Conservation (phyloP, 2,888 invertebrate species). For the Eilema depressum region DNA sequence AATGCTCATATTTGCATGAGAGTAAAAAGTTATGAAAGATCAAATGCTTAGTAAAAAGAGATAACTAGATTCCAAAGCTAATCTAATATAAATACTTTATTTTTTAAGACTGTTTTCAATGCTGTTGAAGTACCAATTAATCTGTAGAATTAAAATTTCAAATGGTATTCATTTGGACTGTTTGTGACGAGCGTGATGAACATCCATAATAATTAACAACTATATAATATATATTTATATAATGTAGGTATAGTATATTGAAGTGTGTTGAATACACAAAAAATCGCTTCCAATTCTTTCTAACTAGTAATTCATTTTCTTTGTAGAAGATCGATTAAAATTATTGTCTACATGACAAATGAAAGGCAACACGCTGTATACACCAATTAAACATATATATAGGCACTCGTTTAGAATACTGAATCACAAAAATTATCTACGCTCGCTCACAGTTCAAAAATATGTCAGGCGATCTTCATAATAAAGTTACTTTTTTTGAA, state of each 20-base stretch:
- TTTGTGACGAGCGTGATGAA: neutral
- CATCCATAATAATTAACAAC: too few species aligned
- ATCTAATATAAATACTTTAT: neutral
- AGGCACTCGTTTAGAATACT: slow-evolving; percentile 55
- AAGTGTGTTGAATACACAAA: neutral
- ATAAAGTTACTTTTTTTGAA: neutral
- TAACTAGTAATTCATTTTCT: neutral
- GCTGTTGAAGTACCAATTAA: neutral
- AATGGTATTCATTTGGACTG: neutral
- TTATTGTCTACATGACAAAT: slow-evolving; percentile 28
- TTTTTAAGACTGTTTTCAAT: neutral
- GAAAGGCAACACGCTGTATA: slow-evolving; percentile 21
- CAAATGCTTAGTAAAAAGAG: neutral
- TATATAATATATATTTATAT: neutral
- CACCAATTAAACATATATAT: slow-evolving; percentile 45
- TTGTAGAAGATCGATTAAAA: slow-evolving; percentile 14
- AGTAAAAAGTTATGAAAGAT: neutral
- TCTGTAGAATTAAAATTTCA: neutral
- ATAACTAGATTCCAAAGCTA: neutral
- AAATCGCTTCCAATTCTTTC: neutral
- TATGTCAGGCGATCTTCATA: too few species aligned
- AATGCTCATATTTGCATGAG: neutral
- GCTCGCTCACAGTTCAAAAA: neutral
- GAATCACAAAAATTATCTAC: slow-evolving; percentile 5
- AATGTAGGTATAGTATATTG: neutral